Percentiles rank a stretch among this genome's conserved stretches.
Conservation (phyloP, 2,797 vertebrate species). For the Hippopotamyrus pictus region DNA sequence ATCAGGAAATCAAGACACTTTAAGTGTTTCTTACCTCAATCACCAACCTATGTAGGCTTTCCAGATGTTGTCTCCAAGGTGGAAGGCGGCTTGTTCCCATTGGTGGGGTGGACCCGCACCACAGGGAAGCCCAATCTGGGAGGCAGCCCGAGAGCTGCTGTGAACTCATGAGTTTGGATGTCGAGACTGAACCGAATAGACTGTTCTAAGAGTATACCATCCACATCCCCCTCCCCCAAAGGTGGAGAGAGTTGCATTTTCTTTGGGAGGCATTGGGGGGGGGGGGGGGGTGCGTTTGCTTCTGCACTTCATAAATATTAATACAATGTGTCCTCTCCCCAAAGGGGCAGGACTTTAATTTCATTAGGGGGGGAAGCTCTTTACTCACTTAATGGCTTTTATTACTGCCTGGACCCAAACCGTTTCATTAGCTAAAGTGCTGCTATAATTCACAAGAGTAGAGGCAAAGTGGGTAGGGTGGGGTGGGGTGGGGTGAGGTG, state of each 20-base stretch:
- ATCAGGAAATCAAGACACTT: neutral
- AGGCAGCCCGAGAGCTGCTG: neutral
- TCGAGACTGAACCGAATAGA: constrained; percentile 58
- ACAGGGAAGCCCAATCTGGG: neutral
- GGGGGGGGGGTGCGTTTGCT: constrained; percentile 41
- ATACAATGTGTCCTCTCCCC: constrained; percentile 67
- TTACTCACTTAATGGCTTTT: constrained; percentile 84
- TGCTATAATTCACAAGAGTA: constrained; percentile 77
- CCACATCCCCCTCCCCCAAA: constrained; percentile 56
- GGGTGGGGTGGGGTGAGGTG: neutral
- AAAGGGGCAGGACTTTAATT: constrained; percentile 73
- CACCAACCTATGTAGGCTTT: constrained; percentile 27
- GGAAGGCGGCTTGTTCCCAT: neutral
- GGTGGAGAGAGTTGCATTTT: constrained; percentile 61
- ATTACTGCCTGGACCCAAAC: constrained; percentile 77
- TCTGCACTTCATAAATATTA: constrained; percentile 84
- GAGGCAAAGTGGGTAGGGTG: constrained; percentile 28
- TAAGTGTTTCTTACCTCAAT: constrained; percentile 2
- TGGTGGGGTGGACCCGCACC: neutral
- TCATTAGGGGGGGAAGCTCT: constrained; percentile 80
- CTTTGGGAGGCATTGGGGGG: constrained; percentile 58
- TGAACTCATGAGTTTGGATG: constrained; percentile 41
- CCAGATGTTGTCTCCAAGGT: constrained; percentile 16
- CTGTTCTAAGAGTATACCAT: constrained; percentile 63
- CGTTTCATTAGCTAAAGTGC: constrained; percentile 85